These are phyloP conservation scores for Brachymystax lenok DNA, from an alignment of 2,797 vertebrate genomes.

Conservation along the genomic window DNA sequence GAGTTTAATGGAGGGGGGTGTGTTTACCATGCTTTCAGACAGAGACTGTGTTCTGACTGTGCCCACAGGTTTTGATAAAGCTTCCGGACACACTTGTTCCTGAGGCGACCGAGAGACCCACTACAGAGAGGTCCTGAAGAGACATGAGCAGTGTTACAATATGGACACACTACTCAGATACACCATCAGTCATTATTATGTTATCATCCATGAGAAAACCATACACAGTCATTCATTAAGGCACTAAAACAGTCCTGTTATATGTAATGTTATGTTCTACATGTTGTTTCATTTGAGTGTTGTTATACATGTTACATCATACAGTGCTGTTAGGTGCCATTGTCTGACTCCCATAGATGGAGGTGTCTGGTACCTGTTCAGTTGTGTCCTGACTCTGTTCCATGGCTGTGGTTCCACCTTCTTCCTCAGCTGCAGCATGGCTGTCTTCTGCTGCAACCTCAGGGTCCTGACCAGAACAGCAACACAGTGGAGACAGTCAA, in stretches of 20 bases:
- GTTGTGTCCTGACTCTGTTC: background rate
- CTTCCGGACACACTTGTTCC: slow-evolving; percentile 59
- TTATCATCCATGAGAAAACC: background rate
- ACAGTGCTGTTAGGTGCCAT: background rate
- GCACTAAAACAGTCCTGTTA: background rate
- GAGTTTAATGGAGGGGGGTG: slow-evolving; percentile 56
- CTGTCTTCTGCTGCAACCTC: background rate
- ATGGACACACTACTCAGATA: slow-evolving; percentile 39
- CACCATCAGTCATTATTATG: slow-evolving; percentile 4
- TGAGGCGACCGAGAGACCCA: slow-evolving; percentile 40
- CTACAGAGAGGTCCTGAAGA: slow-evolving; percentile 63
- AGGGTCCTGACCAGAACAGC: slow-evolving; percentile 33
- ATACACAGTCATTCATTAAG: background rate
- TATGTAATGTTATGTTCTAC: background rate
- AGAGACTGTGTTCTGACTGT: slow-evolving; percentile 60
- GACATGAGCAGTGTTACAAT: slow-evolving; percentile 63
- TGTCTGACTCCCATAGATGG: background rate
- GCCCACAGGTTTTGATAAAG: slow-evolving; percentile 49
- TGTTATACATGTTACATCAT: background rate
- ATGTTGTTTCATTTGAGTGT: background rate
- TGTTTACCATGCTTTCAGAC: slow-evolving; percentile 73
- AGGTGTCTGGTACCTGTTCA: slow-evolving; percentile 1
- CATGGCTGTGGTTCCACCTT: background rate
- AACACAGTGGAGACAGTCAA: slow-evolving; percentile 9
- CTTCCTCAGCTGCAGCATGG: background rate